Evolutionary conservation across 2,797 vertebrate genomes (phyloP).

Genomic region (Hyperoplus immaculatus): DNA sequence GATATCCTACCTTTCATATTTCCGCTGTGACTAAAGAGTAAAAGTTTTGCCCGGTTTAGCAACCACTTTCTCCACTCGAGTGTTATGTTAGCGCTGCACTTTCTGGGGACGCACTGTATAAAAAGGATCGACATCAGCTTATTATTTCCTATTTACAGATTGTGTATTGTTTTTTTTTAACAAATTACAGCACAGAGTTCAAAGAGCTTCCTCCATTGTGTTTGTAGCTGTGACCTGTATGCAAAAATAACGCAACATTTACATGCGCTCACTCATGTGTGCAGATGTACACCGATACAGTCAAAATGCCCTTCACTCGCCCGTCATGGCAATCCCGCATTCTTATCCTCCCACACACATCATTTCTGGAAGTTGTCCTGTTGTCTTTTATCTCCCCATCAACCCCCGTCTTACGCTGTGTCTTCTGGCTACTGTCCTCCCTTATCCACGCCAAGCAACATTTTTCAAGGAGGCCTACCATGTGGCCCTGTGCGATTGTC

Average conservation of each 20-base stretch:
- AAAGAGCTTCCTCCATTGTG: conserved; percentile 15
- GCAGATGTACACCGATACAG: conserved; percentile 20
- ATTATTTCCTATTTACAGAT: neutral
- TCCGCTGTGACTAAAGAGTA: conserved; percentile 71
- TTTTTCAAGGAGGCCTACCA: conserved; percentile 31
- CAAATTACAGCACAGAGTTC: conserved; percentile 27
- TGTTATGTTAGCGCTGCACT: conserved; percentile 45
- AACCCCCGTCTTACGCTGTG: conserved; percentile 54
- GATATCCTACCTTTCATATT: conserved; percentile 73
- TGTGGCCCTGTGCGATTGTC: conserved; percentile 49
- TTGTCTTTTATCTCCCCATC: conserved; percentile 58
- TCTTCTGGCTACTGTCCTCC: conserved; percentile 70
- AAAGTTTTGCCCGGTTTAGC: conserved; percentile 74
- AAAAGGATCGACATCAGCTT: conserved; percentile 43
- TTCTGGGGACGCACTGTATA: conserved; percentile 28
- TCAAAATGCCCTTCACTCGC: conserved; percentile 54
- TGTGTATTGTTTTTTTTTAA: neutral
- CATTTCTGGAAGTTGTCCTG: conserved; percentile 62
- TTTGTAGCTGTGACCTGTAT: conserved; percentile 12
- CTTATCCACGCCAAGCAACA: conserved; percentile 50
- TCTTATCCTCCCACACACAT: conserved; percentile 66
- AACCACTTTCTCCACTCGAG: conserved; percentile 74
- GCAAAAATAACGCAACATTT: conserved; percentile 25
- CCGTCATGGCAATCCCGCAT: conserved; percentile 55
- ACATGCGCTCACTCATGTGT: neutral